These are phyloP conservation scores for Melanotaenia trifasciata DNA, from an alignment of 2,797 vertebrate species.

Conservation along the genomic window DNA sequence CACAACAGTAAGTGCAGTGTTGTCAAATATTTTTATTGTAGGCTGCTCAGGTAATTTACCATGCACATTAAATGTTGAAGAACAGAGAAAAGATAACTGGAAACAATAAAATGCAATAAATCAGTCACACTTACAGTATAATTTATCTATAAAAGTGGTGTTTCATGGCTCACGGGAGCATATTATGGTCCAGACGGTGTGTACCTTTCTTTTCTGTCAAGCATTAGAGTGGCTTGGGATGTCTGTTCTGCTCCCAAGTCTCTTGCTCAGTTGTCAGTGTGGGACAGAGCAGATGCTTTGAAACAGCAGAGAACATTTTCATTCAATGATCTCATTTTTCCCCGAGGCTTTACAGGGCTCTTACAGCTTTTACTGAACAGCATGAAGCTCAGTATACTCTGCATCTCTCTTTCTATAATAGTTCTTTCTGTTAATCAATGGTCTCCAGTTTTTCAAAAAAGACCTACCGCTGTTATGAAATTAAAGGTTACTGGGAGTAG, in stretches of 20 bases:
- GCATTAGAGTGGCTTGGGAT: conserved; percentile 40
- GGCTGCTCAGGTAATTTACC: conserved; percentile 62
- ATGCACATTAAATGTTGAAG: conserved; percentile 59
- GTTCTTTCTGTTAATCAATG: conserved; percentile 48
- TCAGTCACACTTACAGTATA: conserved; percentile 55
- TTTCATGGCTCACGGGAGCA: conserved; percentile 61
- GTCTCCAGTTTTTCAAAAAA: conserved; percentile 34
- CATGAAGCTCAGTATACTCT: conserved; percentile 34
- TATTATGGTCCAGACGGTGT: conserved; percentile 45
- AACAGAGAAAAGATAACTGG: conserved; percentile 60
- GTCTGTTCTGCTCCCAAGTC: conserved; percentile 26
- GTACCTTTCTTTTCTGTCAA: conserved; percentile 47
- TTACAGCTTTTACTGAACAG: conserved; percentile 46
- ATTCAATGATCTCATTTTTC: conserved; percentile 48
- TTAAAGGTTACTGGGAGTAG: conserved; percentile 48
- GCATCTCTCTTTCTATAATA: conserved; percentile 34
- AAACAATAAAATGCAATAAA: conserved; percentile 69
- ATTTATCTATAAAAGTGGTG: conserved; percentile 60
- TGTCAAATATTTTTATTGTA: conserved; percentile 56
- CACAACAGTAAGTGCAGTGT: conserved; percentile 43
- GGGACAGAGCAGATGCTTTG: conserved; percentile 40
- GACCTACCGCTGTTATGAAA: conserved; percentile 45
- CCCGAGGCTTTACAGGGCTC: conserved; percentile 42
- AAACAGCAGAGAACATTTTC: conserved; percentile 60
- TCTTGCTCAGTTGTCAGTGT: conserved; percentile 46